These are phyloP conservation scores for Eilema sororculum DNA, from an alignment of 2,888 invertebrate species.

Conservation along the genomic window DNA sequence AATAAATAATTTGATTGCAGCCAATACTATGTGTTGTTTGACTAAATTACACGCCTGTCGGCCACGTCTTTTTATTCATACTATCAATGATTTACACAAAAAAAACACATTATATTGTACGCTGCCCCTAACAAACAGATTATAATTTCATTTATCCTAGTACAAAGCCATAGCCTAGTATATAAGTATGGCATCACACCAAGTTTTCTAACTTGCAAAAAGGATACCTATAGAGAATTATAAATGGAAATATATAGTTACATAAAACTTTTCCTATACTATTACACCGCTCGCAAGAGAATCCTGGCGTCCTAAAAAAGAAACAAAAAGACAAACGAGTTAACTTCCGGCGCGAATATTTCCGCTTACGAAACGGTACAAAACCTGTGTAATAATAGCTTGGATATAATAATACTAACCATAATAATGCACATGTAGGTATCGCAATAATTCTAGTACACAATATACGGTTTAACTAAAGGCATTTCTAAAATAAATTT, in stretches of 20 bases:
- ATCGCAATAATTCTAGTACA: too few species aligned
- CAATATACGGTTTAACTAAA: too few species aligned
- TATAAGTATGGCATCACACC: too few species aligned
- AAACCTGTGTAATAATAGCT: neutral
- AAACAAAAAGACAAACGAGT: constrained; percentile 68
- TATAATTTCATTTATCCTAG: too few species aligned
- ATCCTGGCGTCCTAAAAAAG: constrained; percentile 56
- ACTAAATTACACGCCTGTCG: constrained; percentile 32
- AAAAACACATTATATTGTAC: neutral
- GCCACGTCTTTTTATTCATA: constrained; percentile 10
- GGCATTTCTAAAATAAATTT: too few species aligned
- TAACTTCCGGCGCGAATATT: constrained; percentile 74
- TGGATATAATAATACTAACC: neutral
- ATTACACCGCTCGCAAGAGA: neutral
- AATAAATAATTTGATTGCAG: constrained; percentile 51
- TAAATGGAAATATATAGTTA: neutral
- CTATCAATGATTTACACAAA: constrained; percentile 9
- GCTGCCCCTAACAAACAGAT: too few species aligned
- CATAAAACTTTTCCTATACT: neutral
- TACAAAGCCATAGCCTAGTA: too few species aligned
- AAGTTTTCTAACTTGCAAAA: too few species aligned
- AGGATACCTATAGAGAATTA: too few species aligned
- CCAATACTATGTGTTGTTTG: constrained; percentile 41
- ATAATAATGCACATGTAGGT: neutral
- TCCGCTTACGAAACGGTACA: constrained; percentile 66